Evolutionary conservation across 2,888 invertebrate species (phyloP), one percentile per base, ranked within the genome.

Genomic region (Papilio protenor): DNA sequence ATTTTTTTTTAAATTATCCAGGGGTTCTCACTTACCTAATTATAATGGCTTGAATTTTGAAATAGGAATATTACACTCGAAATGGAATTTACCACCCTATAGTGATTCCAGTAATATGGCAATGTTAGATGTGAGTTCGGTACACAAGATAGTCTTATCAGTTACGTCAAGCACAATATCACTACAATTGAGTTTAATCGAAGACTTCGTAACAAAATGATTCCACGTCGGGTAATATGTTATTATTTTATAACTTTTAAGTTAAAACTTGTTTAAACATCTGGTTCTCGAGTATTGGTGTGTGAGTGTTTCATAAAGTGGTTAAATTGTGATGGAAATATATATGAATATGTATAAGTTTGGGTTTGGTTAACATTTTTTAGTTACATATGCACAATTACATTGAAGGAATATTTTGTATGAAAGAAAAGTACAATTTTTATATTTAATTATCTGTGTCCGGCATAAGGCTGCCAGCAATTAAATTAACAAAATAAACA

Each of bases 121-220:
- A 82, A 83, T 81, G 81, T 81, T 85, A 83, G 82, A 82, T 87
- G 86, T 87, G 87, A 80, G 84, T 88, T 85, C 79, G 82, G 84
- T 85, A 89, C 83, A 90, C 85, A 88, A 87, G 91, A 92, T 92
- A 84, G 81, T 84, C 87, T 92, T 94, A 94, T 94, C 94, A 88
- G 83, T 89, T 90, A 91, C 87, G 91, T 91, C 88, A 89, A 87
- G 81, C 81, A 79, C 80, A 83, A 83, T 85, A 86, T 87, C 89
- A 86, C 84, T 86, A 87, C 88, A 89, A 88, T 87, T 92, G 88
- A 94, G 93, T 94, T 85, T 85, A 86, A 87, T 89, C 90, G 84
- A 84, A 88, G 88, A 88, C 89, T 88, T 87, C 86, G 84, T 86
- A 84, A 86, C 90, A 93, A 89, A 88, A 94, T 94, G 94, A 87